Conservation (phyloP, 1,140 invertebrate species). For the Bombus superbus region DNA sequence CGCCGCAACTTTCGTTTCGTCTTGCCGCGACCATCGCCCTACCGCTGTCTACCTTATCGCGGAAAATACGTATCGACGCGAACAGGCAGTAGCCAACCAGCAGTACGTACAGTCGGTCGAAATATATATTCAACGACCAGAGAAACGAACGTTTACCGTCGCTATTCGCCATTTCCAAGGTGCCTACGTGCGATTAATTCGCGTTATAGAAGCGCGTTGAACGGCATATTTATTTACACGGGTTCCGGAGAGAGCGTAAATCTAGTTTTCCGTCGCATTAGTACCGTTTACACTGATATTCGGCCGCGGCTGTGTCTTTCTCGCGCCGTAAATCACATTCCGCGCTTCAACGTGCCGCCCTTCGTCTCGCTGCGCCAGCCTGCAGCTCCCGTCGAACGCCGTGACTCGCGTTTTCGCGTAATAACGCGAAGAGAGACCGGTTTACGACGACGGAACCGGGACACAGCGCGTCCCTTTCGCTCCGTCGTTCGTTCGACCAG, state of each 20-base stretch:
- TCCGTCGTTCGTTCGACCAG: too few species aligned
- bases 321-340: slow-evolving; percentile 58
- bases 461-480: slow-evolving; percentile 39
- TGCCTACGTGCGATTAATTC: slow-evolving; percentile 19
- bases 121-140: too few species aligned
- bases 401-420: slow-evolving; percentile 27
- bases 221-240: slow-evolving; percentile 69
- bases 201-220: slow-evolving; percentile 16
- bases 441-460: slow-evolving; percentile 34
- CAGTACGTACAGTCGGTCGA: too few species aligned
- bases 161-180: not conserved
- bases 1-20: not conserved
- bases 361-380: not conserved
- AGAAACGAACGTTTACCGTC: too few species aligned
- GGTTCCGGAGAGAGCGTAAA: slow-evolving; percentile 71
- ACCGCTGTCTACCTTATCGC: too few species aligned
- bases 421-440: slow-evolving; percentile 50
- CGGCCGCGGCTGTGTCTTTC: slow-evolving; percentile 49
- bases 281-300: slow-evolving; percentile 70
- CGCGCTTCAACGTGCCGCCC: not conserved
- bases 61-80: too few species aligned
- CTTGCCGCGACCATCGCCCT: not conserved
- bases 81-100: too few species aligned
- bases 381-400: not conserved
- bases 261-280: slow-evolving; percentile 71